Evolutionary conservation across 1,140 invertebrate species (phyloP).

Genomic region (Marisa cornuarietis): DNA sequence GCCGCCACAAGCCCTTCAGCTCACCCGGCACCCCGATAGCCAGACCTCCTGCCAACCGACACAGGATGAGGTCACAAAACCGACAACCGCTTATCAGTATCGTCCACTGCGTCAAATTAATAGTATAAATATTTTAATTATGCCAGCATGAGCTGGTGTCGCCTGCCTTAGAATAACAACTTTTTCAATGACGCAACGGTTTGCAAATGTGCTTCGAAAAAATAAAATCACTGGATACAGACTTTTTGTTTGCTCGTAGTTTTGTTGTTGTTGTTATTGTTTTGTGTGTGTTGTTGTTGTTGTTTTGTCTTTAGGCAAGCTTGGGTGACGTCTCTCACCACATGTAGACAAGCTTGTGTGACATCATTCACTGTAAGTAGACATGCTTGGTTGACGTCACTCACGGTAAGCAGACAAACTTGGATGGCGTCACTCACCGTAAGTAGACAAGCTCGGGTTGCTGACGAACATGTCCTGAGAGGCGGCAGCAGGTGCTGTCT

Average conservation of each 20-base stretch:
- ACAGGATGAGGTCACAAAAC: not conserved
- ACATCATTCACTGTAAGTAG: not conserved
- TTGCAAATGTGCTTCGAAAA: not conserved
- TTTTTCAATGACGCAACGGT: too few relatives aligned
- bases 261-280: too few relatives aligned
- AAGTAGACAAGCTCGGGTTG: conserved; percentile 44
- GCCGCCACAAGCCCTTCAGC: conserved; percentile 84
- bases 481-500: conserved; percentile 49
- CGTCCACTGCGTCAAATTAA: not conserved
- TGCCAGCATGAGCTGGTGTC: too few relatives aligned
- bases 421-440: conserved; percentile 18
- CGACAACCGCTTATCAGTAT: too few relatives aligned
- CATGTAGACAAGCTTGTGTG: too few relatives aligned
- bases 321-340: too few relatives aligned
- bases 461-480: conserved; percentile 62
- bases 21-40: conserved; percentile 90
- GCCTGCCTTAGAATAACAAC: too few relatives aligned
- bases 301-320: too few relatives aligned
- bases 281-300: too few relatives aligned
- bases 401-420: too few relatives aligned
- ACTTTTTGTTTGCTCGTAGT: too few relatives aligned
- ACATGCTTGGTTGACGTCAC: not conserved
- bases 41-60: conserved; percentile 72
- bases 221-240: not conserved
- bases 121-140: not conserved